phyloP scores from a whole-genome alignment of 2,797 vertebrate genomes.

The Clarias laeviceps region DNA sequence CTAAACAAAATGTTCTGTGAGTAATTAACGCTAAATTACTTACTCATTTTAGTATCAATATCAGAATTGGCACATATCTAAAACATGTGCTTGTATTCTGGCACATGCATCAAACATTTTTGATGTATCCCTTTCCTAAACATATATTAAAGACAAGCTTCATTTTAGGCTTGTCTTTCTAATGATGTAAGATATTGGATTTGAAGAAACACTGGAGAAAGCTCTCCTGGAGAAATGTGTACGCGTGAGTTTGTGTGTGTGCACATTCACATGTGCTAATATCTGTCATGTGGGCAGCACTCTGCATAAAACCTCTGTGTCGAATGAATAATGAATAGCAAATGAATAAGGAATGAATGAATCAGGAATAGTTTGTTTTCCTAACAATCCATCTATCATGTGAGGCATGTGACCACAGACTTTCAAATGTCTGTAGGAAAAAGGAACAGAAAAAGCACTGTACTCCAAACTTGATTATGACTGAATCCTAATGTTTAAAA shows the following conservation, averaged over 20 bases:
- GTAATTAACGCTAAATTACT: background rate
- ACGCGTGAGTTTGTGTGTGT: too few species aligned
- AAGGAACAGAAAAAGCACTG: background rate
- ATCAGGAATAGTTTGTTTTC: conserved; percentile 2
- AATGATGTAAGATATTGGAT: background rate
- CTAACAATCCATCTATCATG: background rate
- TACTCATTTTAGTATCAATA: background rate
- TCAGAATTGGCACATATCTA: background rate
- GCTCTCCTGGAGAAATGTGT: background rate
- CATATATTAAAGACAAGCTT: background rate
- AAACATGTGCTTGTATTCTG: background rate
- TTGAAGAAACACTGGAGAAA: background rate
- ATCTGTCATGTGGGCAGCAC: conserved; percentile 1
- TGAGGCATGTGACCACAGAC: background rate
- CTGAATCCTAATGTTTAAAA: background rate
- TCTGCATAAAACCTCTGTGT: conserved; percentile 15
- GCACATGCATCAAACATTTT: too few species aligned
- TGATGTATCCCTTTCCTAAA: background rate
- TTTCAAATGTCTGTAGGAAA: background rate
- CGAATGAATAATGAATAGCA: conserved; percentile 7
- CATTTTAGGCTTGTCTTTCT: background rate
- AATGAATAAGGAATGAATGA: background rate
- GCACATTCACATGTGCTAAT: background rate
- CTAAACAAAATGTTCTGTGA: background rate
- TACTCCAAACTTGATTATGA: background rate